Percentiles rank a stretch among this genome's conserved stretches.
These are phyloP conservation scores for Dryobota labecula DNA, from an alignment of 2,888 invertebrate genomes.

Conservation along the genomic window DNA sequence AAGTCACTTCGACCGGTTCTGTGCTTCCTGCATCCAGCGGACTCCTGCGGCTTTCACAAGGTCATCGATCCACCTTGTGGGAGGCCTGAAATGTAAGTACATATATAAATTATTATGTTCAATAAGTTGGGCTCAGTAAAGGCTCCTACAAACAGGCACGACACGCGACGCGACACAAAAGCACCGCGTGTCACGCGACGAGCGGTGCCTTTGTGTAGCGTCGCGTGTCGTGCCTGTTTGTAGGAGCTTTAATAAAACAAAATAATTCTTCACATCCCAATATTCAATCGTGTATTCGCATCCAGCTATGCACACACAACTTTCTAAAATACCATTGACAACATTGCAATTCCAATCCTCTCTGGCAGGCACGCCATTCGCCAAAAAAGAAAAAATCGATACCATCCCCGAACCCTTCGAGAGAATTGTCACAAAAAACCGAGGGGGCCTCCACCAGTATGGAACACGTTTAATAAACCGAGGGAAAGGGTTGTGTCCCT, in stretches of 20 bases:
- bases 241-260: too few relatives aligned
- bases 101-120: too few relatives aligned
- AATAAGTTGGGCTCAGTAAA: background rate
- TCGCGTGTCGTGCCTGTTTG: too few relatives aligned
- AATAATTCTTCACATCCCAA: background rate
- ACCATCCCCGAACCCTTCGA: conserved; percentile 75
- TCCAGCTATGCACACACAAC: background rate
- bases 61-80: too few relatives aligned
- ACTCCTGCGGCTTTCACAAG: too few relatives aligned
- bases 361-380: conserved; percentile 54
- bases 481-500: conserved; percentile 81
- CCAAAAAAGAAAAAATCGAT: conserved; percentile 70
- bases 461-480: conserved; percentile 82
- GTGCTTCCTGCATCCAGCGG: too few relatives aligned
- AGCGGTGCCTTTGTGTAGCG: too few relatives aligned
- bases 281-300: background rate
- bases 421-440: conserved; percentile 83
- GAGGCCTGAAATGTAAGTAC: too few relatives aligned
- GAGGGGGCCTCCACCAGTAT: conserved; percentile 71
- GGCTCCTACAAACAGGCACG: too few relatives aligned
- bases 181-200: too few relatives aligned
- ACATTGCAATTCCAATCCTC: conserved; percentile 28
- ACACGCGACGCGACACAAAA: too few relatives aligned
- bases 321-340: conserved; percentile 28
- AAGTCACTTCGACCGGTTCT: too few relatives aligned